phyloP scores from a whole-genome alignment of 2,797 vertebrate genomes.

The Pteropus rufus region DNA sequence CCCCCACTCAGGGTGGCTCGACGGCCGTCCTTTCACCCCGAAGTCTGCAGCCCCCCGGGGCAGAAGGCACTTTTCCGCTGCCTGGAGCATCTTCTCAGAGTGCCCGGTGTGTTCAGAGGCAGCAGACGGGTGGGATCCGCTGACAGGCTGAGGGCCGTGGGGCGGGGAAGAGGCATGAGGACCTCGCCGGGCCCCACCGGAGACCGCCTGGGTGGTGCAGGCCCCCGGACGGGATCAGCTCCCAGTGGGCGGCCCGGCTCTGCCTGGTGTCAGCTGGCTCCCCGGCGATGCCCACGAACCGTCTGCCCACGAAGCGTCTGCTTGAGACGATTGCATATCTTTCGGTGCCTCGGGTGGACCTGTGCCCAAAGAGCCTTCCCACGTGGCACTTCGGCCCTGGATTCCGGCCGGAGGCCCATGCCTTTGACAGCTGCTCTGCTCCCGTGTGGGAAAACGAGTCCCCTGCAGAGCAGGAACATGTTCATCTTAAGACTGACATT shows the following conservation, averaged over 20 bases:
- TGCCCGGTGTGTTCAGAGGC: background rate
- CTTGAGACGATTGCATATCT: rapidly evolving
- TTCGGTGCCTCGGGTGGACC: background rate
- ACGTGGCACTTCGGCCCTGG: background rate
- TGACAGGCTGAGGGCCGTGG: no score
- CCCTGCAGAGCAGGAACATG: background rate
- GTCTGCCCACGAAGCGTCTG: no score
- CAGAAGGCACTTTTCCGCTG: background rate
- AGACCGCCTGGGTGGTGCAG: rapidly evolving
- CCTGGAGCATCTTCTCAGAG: background rate
- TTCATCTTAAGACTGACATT: background rate
- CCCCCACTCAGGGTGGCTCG: no score
- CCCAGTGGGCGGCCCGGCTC: background rate
- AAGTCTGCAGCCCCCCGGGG: background rate
- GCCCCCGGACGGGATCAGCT: rapidly evolving
- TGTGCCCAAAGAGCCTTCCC: background rate
- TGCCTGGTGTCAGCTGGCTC: background rate
- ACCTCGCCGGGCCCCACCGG: rapidly evolving
- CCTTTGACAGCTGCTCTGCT: background rate
- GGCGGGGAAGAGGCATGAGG: no score
- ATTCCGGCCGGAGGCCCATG: background rate
- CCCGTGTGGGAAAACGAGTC: background rate
- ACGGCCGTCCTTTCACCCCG: no score
- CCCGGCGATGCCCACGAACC: rapidly evolving
- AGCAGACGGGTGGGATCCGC: background rate